Base-by-base conservation (phyloP, 2,888 invertebrate genomes). In the Mycogona germanica region DNA sequence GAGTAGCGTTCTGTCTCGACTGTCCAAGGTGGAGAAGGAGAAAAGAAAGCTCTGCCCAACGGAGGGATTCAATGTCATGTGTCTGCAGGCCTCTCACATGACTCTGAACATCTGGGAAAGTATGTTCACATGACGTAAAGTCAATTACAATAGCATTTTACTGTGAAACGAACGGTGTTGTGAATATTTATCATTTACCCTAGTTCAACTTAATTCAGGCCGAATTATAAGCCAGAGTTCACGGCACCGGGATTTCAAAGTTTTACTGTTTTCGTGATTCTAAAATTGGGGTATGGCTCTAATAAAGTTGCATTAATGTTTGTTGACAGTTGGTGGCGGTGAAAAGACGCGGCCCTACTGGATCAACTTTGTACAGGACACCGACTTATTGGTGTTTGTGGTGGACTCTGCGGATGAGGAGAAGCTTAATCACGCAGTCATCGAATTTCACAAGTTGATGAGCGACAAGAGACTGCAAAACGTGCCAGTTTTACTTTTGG, bases 341-440 rank as follows among this genome's bases (percentile, higher is more conserved):
- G 57, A 57, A 50, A 54, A 55, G 19, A 53, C 60, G 46, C 56
- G 64, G 30, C 41, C 55, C 19, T 64, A 63, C 54, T 64, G 64
- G 64, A 45, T 44, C 17, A 64, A 62, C 51, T 64, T 63, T 52
- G 42, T 63, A 30, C 58, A 62, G 41, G 62, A 64, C 53, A 64
- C 63, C 21, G 57, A 61, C 52, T 47, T 63, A 2, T 56, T 64
- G n/a, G 56, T 63, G 19, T 64, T 57, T 58, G 60, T 64, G 9
- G 62, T 64, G 12, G 64, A 64, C 54, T 57, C 63, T 1, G 28
- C 58, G 6, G 58, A 62, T 9, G 55, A 51, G 3, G 44, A 48
- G 9, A 51, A 62, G 26, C 56, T 64, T 29, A 51, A 56, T 30
- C 62, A 61, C 37, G 56, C 62, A 9, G 53, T 57, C 23, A 47